Percentiles rank a stretch among this genome's conserved stretches.
phyloP scores from a whole-genome alignment of 1,140 invertebrate species.

The Heliconius eleuchia region DNA sequence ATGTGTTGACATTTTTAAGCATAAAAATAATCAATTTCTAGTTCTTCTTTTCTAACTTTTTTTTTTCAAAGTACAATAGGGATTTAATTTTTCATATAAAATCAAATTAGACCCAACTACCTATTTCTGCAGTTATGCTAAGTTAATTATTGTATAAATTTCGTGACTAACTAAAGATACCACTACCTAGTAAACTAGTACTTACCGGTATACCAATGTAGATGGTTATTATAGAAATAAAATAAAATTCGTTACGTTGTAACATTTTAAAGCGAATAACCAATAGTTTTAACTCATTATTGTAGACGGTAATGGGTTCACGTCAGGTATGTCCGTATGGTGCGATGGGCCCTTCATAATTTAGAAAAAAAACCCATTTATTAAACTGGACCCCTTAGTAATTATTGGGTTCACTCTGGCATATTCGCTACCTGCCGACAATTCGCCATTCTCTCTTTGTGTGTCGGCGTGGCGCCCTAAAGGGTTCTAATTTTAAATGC shows the following conservation, averaged over 20 bases:
- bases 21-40: neutral
- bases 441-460: constrained; percentile 79
- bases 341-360: constrained; percentile 73
- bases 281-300: constrained; percentile 59
- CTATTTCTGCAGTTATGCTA: no score
- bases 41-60: neutral
- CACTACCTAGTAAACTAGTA: neutral
- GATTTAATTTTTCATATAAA: neutral
- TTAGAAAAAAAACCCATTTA: constrained; percentile 78
- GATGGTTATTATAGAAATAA: neutral
- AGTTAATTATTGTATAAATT: neutral
- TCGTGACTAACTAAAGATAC: neutral
- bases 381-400: constrained; percentile 77
- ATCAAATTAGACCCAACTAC: neutral
- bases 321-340: constrained; percentile 78
- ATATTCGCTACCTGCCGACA: constrained; percentile 80
- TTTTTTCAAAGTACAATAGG: neutral
- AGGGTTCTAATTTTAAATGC: constrained; percentile 81
- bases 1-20: neutral
- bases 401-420: constrained; percentile 72
- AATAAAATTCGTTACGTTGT: constrained; percentile 4
- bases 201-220: no score
- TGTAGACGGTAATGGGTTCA: constrained; percentile 57
- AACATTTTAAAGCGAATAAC: constrained; percentile 15
- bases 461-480: constrained; percentile 80